Evolutionary conservation across 2,113 vertebrate species (phyloP).

Genomic region (Cyprinodon brontotheroides): DNA sequence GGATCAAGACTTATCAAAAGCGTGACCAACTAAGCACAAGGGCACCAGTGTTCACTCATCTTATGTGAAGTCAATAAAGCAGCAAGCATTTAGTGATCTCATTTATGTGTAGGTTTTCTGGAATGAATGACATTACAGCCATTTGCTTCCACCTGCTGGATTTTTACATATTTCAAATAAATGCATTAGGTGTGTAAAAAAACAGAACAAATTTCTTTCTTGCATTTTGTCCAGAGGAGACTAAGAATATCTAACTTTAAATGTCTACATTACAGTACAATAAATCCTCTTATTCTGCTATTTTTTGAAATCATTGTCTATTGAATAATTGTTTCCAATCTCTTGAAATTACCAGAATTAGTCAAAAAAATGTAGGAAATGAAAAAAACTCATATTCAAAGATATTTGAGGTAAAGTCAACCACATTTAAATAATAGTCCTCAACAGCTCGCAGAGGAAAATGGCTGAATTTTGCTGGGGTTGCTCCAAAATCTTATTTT

Average conservation of each 20-base stretch:
- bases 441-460: slow-evolving; percentile 39
- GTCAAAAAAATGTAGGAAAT: neutral
- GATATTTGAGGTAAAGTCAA: slow-evolving; percentile 13
- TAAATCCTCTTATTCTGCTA: neutral
- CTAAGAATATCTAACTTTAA: neutral
- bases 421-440: slow-evolving; percentile 26
- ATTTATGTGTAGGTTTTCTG: neutral
- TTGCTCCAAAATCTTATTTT: slow-evolving; percentile 73
- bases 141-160: slow-evolving; percentile 15
- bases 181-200: slow-evolving; percentile 13
- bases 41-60: slow-evolving; percentile 21
- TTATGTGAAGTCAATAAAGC: slow-evolving; percentile 2
- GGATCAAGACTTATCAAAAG: slow-evolving; percentile 64
- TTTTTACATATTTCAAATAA: slow-evolving; percentile 38
- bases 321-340: neutral
- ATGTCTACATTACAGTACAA: neutral
- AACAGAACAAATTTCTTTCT: slow-evolving; percentile 45
- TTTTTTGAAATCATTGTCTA: neutral
- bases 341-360: neutral
- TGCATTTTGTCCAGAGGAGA: neutral
- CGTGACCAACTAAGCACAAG: slow-evolving; percentile 51
- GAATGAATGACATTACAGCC: slow-evolving; percentile 2
- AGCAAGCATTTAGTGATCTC: neutral
- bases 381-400: neutral
- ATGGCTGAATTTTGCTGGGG: slow-evolving; percentile 37